phyloP scores from a whole-genome alignment of 1,140 invertebrate species.

The Lysiphlebus fabarum region DNA sequence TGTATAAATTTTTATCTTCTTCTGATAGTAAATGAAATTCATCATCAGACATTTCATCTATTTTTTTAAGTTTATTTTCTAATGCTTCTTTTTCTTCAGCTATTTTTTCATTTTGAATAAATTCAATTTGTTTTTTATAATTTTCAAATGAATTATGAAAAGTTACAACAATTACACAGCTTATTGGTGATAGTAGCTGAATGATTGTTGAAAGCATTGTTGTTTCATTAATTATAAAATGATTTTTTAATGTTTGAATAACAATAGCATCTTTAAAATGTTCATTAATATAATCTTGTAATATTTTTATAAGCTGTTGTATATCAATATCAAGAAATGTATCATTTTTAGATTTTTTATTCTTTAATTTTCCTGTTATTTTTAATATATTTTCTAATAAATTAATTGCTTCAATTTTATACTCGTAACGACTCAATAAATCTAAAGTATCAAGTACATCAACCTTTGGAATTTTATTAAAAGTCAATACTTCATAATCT shows the following conservation, averaged over 20 bases:
- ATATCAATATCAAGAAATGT: conserved; percentile 27
- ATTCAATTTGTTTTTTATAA: conserved; percentile 15
- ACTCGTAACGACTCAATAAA: conserved; percentile 33
- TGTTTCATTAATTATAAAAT: conserved; percentile 29
- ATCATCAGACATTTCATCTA: conserved; percentile 35
- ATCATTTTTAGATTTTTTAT: conserved; percentile 8
- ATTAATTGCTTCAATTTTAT: conserved; percentile 32
- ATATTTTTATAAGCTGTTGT: conserved; percentile 25
- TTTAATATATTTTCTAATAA: conserved; percentile 24
- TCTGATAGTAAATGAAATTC: conserved; percentile 34
- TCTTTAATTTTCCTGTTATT: conserved; percentile 13
- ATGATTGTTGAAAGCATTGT: conserved; percentile 26
- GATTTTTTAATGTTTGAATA: conserved; percentile 37
- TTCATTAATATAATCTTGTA: conserved; percentile 28
- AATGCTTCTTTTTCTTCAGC: conserved; percentile 15
- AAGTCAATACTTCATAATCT: not conserved
- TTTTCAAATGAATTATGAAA: conserved; percentile 34
- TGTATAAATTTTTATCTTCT: conserved; percentile 33
- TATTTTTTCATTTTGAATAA: conserved; percentile 10
- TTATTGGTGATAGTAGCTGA: conserved; percentile 27
- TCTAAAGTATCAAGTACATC: conserved; percentile 32
- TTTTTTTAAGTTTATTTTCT: conserved; percentile 23
- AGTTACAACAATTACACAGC: conserved; percentile 35
- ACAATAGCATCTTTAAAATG: conserved; percentile 37
- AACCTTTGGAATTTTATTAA: conserved; percentile 26